Evolutionary conservation across 2,113 vertebrate genomes (phyloP).

Genomic region (Upupa epops): DNA sequence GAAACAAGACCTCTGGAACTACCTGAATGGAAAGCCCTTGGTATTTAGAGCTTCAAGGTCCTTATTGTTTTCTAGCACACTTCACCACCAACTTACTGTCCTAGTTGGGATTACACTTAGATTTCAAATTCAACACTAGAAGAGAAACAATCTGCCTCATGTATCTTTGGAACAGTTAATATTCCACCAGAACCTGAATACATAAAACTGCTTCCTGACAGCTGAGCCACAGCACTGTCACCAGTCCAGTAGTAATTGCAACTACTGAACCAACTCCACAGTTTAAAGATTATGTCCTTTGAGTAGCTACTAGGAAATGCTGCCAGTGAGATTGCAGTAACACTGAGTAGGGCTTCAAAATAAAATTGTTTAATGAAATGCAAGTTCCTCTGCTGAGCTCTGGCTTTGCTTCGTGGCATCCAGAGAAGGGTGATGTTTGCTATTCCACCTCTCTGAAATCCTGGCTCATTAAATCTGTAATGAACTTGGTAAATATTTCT

Average conservation of each 20-base stretch:
- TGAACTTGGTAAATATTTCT: not conserved
- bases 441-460: not conserved
- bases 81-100: not conserved
- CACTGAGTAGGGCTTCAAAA: not conserved
- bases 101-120: not conserved
- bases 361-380: not conserved
- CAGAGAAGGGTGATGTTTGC: not conserved
- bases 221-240: not conserved
- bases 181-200: not conserved
- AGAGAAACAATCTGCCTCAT: not conserved
- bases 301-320: not conserved
- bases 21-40: not conserved
- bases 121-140: not conserved
- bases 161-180: not conserved
- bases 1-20: not conserved
- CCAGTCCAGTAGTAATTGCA: not conserved
- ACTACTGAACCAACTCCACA: not conserved
- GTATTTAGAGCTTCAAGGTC: not conserved
- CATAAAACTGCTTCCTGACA: not conserved
- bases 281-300: not conserved
- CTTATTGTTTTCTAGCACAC: not conserved
- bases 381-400: not conserved
- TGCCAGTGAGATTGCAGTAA: not conserved
- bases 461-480: not conserved
- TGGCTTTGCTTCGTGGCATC: not conserved